These are phyloP conservation scores for Lates japonicus DNA, from an alignment of 2,797 vertebrate species.

Conservation along the genomic window DNA sequence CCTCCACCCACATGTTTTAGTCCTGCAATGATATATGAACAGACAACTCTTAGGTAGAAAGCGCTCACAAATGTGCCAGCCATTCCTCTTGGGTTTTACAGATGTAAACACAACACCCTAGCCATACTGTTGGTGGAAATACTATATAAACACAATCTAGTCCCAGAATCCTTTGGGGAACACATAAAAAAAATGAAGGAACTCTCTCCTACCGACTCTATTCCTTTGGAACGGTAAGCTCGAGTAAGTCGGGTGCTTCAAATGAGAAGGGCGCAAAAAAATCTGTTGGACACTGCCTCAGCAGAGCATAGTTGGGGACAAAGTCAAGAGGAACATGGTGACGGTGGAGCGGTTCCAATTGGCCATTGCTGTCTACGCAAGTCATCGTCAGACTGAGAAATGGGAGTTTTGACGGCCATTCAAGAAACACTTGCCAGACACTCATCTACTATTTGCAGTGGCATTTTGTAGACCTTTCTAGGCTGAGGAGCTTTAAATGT, in stretches of 20 bases:
- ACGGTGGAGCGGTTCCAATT: slow-evolving; percentile 24
- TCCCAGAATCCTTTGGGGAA: slow-evolving; percentile 22
- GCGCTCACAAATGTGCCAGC: slow-evolving; percentile 43
- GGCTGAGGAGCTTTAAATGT: slow-evolving; percentile 43
- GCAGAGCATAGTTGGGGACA: neutral
- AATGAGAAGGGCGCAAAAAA: slow-evolving; percentile 20
- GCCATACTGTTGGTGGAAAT: slow-evolving; percentile 13
- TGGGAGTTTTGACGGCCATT: slow-evolving; percentile 52
- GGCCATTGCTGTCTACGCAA: slow-evolving; percentile 38
- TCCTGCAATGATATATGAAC: slow-evolving; percentile 68
- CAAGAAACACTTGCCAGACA: slow-evolving; percentile 52
- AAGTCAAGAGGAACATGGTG: neutral
- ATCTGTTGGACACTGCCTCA: slow-evolving; percentile 16
- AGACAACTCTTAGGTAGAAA: slow-evolving; percentile 33
- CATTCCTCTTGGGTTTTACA: slow-evolving; percentile 34
- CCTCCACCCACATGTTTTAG: slow-evolving; percentile 73
- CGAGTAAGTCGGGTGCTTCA: slow-evolving; percentile 21
- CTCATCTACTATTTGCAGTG: slow-evolving; percentile 50
- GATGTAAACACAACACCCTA: slow-evolving; percentile 36
- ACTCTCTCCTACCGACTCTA: neutral
- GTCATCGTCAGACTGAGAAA: slow-evolving; percentile 47
- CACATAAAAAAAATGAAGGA: neutral
- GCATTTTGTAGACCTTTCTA: slow-evolving; percentile 59
- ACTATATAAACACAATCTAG: slow-evolving; percentile 32
- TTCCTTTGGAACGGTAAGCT: slow-evolving; percentile 19